Evolutionary conservation across 2,797 vertebrate genomes (phyloP), one percentile per base, ranked within the genome.

Genomic region (Acanthurus tractus): DNA sequence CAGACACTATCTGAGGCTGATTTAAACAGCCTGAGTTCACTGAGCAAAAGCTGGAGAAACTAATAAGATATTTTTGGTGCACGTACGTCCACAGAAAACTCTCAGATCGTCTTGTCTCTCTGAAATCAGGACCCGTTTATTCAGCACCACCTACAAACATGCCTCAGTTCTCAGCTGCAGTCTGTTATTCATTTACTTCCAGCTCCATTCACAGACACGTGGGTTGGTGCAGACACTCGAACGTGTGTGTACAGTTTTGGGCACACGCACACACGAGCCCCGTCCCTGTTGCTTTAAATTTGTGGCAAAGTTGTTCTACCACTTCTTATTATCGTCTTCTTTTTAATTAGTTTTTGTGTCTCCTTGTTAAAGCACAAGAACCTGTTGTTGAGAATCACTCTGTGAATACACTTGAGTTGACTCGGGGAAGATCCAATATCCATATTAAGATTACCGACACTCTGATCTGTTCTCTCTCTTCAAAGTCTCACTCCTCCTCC

Each of bases 131-230:
- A 74, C 54, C 53, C 46, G 22, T 86, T 89, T 82, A 81, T 85
- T 82, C 75, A 84, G 75, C 65, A 77, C 77, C 87, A 84, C 86
- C 89, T 86, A 88, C 87, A 84, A 83, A 76, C 70, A 79, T 65
- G 81, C 74, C 68, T 87, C 45, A 49, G 57, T 78, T 86, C 85
- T 86, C 71, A 81, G 80, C 65, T 74, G 74, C 83, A 81, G 80
- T 82, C 85, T 89, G 82, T 79, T 88, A 83, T 87, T 85, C 79
- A 77, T 83, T 88, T 89, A 82, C 79, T 88, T 85, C 80, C 86
- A 90, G 58, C 62, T 87, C 64, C 86, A 86, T 87, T 91, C 83
- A 88, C 76, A 89, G 77, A 87, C 79, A 83, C 17, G 81, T 88
- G 85, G 85, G 88, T 36, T 84, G 83, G 70, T 68, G 79, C 78